A percentile compares a stretch with the other conserved stretches of the same genome.
These are phyloP conservation scores for Tetranychus piercei DNA, from an alignment of 2,888 invertebrate species.

Conservation along the genomic window DNA sequence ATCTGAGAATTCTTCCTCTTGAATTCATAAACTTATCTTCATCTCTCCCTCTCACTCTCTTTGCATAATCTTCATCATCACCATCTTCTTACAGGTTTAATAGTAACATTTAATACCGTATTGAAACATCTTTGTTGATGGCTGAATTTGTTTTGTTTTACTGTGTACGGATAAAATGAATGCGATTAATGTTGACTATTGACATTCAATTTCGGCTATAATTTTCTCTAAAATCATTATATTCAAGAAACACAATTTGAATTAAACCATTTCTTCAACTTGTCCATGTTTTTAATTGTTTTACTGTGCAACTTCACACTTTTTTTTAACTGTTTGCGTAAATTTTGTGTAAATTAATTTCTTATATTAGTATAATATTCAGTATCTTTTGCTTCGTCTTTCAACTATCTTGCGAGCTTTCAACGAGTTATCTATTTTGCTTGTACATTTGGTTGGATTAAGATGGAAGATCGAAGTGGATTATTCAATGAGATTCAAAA, in stretches of 20 bases:
- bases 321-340: no score
- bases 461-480: constrained; percentile 20
- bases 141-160: neutral
- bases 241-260: no score
- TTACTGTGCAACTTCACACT: no score
- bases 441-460: neutral
- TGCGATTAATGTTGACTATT: no score
- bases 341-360: no score
- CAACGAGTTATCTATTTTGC: neutral
- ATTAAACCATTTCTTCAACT: no score
- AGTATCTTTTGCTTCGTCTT: neutral
- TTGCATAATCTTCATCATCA: neutral
- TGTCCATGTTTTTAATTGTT: no score
- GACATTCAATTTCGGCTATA: no score
- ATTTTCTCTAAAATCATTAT: no score
- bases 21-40: neutral
- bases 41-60: neutral
- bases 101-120: neutral
- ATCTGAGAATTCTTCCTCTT: neutral
- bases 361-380: neutral
- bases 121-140: neutral
- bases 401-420: neutral
- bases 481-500: constrained; percentile 21
- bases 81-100: neutral
- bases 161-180: neutral